Base-by-base conservation (phyloP, 2,113 vertebrate species). In the Passer domesticus region DNA sequence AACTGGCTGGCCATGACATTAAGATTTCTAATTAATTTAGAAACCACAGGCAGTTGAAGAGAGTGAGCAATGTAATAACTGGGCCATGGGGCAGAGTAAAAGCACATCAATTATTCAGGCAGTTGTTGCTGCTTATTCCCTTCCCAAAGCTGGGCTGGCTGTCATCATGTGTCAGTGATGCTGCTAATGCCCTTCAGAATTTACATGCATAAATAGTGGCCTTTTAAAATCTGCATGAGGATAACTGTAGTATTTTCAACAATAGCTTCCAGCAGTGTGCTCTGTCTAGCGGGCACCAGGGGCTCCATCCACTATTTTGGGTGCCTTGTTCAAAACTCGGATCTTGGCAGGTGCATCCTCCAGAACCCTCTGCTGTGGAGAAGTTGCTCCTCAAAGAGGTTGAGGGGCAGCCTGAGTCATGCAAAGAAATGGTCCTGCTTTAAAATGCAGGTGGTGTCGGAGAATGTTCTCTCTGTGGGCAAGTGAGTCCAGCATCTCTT, bases 101-200 rank as follows among this genome's bases (percentile, higher is more conserved):
- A 96, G 81, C 91, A 89, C 87, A 96, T 97, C 95, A 95, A 96
- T 97, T 97, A 97, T 97, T 97, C 96, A 97, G 92, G 94, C 88
- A 94, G 87, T 93, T 8, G 37, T 93, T 95, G 83, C 84, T 95
- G 91, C 94, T 95, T 92, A 87, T 96, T 97, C 92, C 92, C 62
- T 97, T 97, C 94, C 96, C 64, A 67, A 94, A 97, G 95, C 95
- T 89, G 93, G 27, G 88, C 83, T 96, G 84, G 95, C 96, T 98
- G 97, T 98, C 97, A 97, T 83, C 90, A 52, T 93, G 95, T 97
- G 97, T 97, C 98, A 97, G 94, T n/a, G 68, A 79, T 87, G 84
- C 93, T 2, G 95, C 95, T 97, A 96, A 92, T 96, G 96, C 95
- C 97, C 96, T 97, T 97, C 97, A 97, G 90, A 95, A 98, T 97